These are phyloP conservation scores for Trididemnum clinides DNA, from an alignment of 23 tunicate genomes.

Conservation along the genomic window DNA sequence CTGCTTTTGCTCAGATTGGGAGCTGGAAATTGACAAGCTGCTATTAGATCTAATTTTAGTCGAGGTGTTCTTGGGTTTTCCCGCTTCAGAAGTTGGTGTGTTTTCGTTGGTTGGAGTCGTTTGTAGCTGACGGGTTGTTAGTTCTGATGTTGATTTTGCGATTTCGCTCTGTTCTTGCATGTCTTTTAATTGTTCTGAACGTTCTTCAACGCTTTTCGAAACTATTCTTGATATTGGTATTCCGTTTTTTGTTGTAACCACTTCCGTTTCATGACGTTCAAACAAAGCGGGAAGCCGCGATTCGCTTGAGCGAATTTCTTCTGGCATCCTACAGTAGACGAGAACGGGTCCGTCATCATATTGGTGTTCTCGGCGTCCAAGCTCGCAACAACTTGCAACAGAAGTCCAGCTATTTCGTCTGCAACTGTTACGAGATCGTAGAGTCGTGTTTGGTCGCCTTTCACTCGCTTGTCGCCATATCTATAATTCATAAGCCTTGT, in stretches of 20 bases:
- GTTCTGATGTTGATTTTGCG: background rate
- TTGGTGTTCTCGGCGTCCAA: background rate
- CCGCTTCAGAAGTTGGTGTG: too few species aligned
- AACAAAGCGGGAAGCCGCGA: background rate
- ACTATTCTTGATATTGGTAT: slow-evolving; percentile 1
- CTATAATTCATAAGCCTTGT: too few species aligned
- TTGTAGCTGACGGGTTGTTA: too few species aligned
- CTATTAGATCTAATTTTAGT: too few species aligned
- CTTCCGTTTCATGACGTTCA: slow-evolving; percentile 20
- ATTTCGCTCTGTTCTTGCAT: background rate
- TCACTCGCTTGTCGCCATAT: slow-evolving; percentile 24
- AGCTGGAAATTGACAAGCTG: too few species aligned
- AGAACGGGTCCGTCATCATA: slow-evolving; percentile 28
- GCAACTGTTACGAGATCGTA: background rate
- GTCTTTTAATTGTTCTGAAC: background rate
- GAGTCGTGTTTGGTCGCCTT: background rate
- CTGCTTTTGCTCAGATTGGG: too few species aligned
- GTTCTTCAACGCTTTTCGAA: slow-evolving; percentile 16
- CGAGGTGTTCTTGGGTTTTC: too few species aligned
- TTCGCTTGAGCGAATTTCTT: slow-evolving; percentile 3
- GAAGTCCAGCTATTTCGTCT: slow-evolving; percentile 2
- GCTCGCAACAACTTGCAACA: background rate
- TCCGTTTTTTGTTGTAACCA: slow-evolving; percentile 15
- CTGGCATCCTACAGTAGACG: slow-evolving; percentile 13
- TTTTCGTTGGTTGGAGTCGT: too few species aligned